Conservation (phyloP, 2,888 invertebrate species). For the Belgica antarctica region DNA sequence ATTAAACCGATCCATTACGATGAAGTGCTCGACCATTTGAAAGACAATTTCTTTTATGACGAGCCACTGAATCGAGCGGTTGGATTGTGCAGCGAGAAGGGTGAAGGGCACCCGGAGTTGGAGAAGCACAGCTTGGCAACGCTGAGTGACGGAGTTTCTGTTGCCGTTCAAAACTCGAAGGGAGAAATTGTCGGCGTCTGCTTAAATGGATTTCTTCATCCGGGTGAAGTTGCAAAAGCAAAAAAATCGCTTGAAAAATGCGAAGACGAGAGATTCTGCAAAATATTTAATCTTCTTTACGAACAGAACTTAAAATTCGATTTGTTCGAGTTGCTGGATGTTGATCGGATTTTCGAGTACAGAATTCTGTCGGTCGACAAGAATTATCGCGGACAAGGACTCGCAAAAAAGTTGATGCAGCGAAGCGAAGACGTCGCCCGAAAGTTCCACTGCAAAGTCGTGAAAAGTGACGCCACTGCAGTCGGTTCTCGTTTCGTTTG, state of each 20-base stretch:
- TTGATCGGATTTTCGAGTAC: constrained; percentile 73
- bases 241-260: constrained; percentile 66
- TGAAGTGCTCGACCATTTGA: constrained; percentile 68
- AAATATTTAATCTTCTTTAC: constrained; percentile 75
- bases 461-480: constrained; percentile 75
- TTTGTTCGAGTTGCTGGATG: constrained; percentile 65
- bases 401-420: constrained; percentile 69
- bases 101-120: constrained; percentile 66
- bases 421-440: constrained; percentile 66
- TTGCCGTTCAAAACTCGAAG: constrained; percentile 64
- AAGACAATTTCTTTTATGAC: constrained; percentile 76
- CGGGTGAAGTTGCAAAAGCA: constrained; percentile 69
- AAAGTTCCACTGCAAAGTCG: constrained; percentile 69
- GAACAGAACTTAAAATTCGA: constrained; percentile 67
- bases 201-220: constrained; percentile 71
- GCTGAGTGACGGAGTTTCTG: constrained; percentile 68
- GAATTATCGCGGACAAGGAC: constrained; percentile 68
- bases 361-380: constrained; percentile 74
- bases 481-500: constrained; percentile 4
- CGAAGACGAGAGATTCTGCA: constrained; percentile 70
- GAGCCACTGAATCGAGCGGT: constrained; percentile 79
- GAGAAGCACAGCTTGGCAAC: constrained; percentile 71
- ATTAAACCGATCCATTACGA: constrained; percentile 52
- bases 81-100: constrained; percentile 64
- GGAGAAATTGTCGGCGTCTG: constrained; percentile 32